Conservation (phyloP, 2,888 invertebrate species). For the Mythimna impura region DNA sequence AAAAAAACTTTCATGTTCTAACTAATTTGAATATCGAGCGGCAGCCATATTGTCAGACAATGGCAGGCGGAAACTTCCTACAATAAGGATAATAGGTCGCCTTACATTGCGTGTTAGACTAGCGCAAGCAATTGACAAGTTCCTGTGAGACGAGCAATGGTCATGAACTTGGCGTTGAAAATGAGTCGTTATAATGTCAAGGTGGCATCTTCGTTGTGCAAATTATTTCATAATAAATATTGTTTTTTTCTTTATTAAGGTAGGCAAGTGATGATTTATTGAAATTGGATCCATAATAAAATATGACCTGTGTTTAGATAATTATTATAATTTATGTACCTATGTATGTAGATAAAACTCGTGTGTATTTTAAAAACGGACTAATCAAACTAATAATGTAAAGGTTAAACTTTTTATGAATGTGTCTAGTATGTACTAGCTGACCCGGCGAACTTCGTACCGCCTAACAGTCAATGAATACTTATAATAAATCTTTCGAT, state of each 20-base stretch:
- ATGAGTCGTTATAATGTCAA: constrained; percentile 28
- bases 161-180: constrained; percentile 32
- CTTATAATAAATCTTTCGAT: too few species aligned
- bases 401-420: too few species aligned
- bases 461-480: too few species aligned
- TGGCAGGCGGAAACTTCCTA: constrained; percentile 26
- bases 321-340: too few species aligned
- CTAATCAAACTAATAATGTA: too few species aligned
- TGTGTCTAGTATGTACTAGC: too few species aligned
- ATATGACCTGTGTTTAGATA: too few species aligned
- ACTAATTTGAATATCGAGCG: constrained; percentile 42
- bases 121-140: neutral
- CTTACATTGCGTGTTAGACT: constrained; percentile 28
- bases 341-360: too few species aligned
- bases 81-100: constrained; percentile 24
- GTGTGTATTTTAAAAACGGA: too few species aligned
- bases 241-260: neutral
- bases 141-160: constrained; percentile 3
- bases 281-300: neutral
- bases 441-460: too few species aligned
- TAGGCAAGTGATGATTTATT: neutral
- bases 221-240: constrained; percentile 13
- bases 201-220: constrained; percentile 23
- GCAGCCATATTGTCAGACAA: constrained; percentile 30
- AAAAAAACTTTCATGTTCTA: constrained; percentile 16